phyloP scores from a whole-genome alignment of 2,888 invertebrate genomes.

The Geophilus truncorum region DNA sequence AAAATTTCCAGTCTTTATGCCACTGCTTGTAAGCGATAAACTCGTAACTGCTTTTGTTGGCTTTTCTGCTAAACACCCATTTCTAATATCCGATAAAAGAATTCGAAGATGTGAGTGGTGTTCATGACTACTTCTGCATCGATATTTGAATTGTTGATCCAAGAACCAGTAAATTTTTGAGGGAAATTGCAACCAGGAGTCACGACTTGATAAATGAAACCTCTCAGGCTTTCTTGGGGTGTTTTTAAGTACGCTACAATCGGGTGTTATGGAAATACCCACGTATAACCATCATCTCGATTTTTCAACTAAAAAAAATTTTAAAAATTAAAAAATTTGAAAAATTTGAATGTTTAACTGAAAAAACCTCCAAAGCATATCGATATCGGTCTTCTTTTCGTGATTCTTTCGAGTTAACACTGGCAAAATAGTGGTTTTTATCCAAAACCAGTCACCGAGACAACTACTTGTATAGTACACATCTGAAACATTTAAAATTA shows the following conservation, averaged over 20 bases:
- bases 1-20: too few species aligned
- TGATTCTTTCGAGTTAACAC: constrained; percentile 94
- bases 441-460: constrained; percentile 91
- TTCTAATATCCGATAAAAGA: too few species aligned
- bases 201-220: constrained; percentile 76
- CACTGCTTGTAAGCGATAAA: too few species aligned
- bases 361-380: too few species aligned
- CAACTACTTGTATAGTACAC: constrained; percentile 93
- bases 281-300: constrained; percentile 88
- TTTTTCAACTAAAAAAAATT: constrained; percentile 66
- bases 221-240: constrained; percentile 90
- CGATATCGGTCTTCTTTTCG: constrained; percentile 90
- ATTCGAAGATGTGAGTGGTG: constrained; percentile 94
- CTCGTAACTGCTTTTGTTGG: too few species aligned
- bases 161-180: constrained; percentile 87
- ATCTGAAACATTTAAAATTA: constrained; percentile 53
- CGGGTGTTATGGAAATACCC: constrained; percentile 87
- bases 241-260: constrained; percentile 86
- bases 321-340: too few species aligned
- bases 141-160: constrained; percentile 96
- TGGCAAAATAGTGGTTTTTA: constrained; percentile 94
- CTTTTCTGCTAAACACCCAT: too few species aligned
- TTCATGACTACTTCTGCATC: constrained; percentile 92
- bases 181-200: constrained; percentile 87
- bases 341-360: too few species aligned